A percentile compares a stretch with the other conserved stretches of the same genome.
These are phyloP conservation scores for Dipodomys stephensi DNA, from an alignment of 2,113 vertebrate genomes.

Conservation along the genomic window DNA sequence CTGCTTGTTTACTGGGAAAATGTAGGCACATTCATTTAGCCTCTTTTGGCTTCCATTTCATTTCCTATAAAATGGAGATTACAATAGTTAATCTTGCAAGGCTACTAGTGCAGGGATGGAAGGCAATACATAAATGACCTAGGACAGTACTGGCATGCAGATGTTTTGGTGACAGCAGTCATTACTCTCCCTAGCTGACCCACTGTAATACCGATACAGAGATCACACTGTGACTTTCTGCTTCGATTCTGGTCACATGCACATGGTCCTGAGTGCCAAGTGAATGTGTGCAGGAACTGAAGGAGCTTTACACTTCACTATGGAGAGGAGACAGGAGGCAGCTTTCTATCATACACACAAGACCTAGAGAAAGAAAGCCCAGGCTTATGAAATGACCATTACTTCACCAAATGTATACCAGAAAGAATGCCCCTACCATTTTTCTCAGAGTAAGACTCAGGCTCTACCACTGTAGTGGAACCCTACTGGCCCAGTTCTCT, in stretches of 20 bases:
- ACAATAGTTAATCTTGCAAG: background rate
- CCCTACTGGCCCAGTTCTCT: background rate
- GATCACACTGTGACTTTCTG: background rate
- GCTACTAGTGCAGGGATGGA: background rate
- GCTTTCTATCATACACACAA: slow-evolving; percentile 10
- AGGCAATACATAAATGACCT: background rate
- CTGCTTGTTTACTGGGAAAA: background rate
- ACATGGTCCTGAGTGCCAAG: slow-evolving; percentile 10
- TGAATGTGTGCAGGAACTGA: background rate
- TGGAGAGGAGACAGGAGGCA: slow-evolving; percentile 47
- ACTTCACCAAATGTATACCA: background rate
- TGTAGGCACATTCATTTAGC: background rate
- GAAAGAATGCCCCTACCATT: background rate
- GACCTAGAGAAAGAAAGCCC: slow-evolving; percentile 9
- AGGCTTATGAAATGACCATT: background rate
- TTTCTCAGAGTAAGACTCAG: background rate
- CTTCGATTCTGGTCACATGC: slow-evolving; percentile 2
- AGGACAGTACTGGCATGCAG: background rate
- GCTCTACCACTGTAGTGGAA: background rate
- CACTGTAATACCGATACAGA: background rate
- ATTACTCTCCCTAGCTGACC: slow-evolving; percentile 14
- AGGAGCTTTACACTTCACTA: background rate
- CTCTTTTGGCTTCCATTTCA: background rate
- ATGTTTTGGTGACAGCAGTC: background rate
- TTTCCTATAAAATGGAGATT: background rate